Percentiles rank a stretch among this genome's conserved stretches.
These are phyloP conservation scores for Henicopernis longicauda DNA, from an alignment of 2,113 vertebrate genomes.

Conservation along the genomic window DNA sequence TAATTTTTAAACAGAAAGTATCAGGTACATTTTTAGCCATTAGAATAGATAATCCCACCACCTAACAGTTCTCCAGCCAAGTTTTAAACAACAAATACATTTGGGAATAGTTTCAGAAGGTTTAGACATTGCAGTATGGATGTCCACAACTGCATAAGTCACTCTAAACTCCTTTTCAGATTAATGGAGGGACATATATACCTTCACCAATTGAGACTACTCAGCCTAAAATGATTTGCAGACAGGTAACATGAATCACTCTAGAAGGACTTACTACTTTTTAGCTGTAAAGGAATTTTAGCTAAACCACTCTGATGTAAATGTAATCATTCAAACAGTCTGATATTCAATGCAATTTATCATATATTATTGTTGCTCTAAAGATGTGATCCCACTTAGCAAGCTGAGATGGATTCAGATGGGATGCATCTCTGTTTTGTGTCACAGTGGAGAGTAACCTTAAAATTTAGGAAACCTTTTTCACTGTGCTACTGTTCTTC, in stretches of 20 bases:
- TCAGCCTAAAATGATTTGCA: not conserved
- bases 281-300: not conserved
- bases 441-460: not conserved
- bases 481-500: not conserved
- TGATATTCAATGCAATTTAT: not conserved
- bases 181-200: not conserved
- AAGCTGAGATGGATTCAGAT: not conserved
- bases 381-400: fast-evolving
- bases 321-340: not conserved
- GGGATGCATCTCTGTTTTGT: not conserved
- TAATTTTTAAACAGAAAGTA: not conserved
- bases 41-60: not conserved
- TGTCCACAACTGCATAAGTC: not conserved
- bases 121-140: too few species aligned
- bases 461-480: not conserved
- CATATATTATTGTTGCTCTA: not conserved
- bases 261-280: not conserved
- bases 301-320: not conserved
- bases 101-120: not conserved
- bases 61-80: not conserved
- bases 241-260: not conserved
- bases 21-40: not conserved
- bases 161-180: not conserved
- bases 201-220: not conserved
- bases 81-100: not conserved